Conservation (phyloP, 2,113 vertebrate species). For the Paramormyrops kingsleyae region DNA sequence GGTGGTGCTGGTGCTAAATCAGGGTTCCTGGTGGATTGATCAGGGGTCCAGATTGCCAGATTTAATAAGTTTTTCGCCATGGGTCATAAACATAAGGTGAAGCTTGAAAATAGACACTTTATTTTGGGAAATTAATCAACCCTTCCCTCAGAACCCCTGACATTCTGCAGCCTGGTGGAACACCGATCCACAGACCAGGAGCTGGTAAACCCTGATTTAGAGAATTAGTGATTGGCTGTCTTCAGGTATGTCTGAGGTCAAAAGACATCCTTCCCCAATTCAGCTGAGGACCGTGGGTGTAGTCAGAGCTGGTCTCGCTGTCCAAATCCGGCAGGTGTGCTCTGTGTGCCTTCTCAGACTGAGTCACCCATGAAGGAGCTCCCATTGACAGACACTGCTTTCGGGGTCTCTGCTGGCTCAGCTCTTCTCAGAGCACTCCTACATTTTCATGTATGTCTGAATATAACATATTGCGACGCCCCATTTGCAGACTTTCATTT, state of each 20-base stretch:
- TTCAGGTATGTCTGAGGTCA: slow-evolving; percentile 68
- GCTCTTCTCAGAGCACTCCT: neutral
- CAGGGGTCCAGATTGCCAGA: neutral
- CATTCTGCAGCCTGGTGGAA: neutral
- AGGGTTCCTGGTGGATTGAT: neutral
- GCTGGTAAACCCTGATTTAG: slow-evolving; percentile 29
- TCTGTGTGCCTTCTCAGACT: neutral
- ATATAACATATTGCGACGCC: neutral
- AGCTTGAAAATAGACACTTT: neutral
- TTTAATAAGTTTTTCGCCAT: neutral
- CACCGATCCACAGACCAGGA: neutral
- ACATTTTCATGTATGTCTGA: neutral
- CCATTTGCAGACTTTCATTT: neutral
- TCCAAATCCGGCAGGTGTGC: neutral
- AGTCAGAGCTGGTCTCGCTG: slow-evolving; percentile 53
- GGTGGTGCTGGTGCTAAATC: neutral
- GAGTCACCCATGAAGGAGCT: neutral
- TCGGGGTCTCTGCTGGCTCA: neutral
- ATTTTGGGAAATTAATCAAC: neutral
- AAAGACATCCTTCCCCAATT: slow-evolving; percentile 55
- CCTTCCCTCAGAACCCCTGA: neutral
- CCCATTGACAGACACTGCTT: neutral
- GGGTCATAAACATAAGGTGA: neutral
- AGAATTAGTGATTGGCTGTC: slow-evolving; percentile 75
- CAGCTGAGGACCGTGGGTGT: slow-evolving; percentile 65